Percentiles rank a stretch among this genome's conserved stretches.
Evolutionary conservation across 2,113 vertebrate genomes (phyloP).

Genomic region (Pteruthius melanotis): DNA sequence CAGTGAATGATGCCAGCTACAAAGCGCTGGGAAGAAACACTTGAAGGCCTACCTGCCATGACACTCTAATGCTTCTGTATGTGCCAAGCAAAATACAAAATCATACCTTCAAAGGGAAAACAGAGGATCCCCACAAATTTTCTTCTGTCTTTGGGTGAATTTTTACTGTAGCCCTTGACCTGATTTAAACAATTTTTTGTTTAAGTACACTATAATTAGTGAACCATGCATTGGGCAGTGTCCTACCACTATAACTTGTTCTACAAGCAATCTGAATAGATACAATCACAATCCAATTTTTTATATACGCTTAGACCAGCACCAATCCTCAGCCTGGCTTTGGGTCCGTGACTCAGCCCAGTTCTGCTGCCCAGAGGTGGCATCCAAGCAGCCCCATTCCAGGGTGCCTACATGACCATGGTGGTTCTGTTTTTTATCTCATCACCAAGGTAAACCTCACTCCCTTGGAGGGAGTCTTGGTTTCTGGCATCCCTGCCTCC

Average conservation of each 20-base stretch:
- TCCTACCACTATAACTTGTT: background rate
- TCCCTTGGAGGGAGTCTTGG: background rate
- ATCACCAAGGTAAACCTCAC: background rate
- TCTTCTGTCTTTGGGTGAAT: background rate
- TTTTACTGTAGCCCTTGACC: background rate
- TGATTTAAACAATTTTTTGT: background rate
- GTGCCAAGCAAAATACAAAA: background rate
- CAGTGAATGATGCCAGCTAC: background rate
- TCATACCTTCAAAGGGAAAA: background rate
- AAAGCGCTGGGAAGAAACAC: background rate
- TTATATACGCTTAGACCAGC: background rate
- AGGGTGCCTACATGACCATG: too few relatives aligned
- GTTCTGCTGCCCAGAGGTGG: background rate
- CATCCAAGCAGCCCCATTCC: background rate
- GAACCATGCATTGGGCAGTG: background rate
- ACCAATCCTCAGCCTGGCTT: background rate
- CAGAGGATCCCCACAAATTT: background rate
- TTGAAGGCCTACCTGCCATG: background rate
- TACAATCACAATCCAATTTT: accelerated
- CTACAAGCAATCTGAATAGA: background rate
- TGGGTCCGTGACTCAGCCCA: background rate
- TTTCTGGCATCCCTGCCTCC: too few relatives aligned
- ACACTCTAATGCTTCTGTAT: accelerated
- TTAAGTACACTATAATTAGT: background rate
- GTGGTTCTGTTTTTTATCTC: background rate